These are phyloP conservation scores for Pseudococcus longispinus DNA, from an alignment of 2,888 invertebrate genomes.

Conservation along the genomic window DNA sequence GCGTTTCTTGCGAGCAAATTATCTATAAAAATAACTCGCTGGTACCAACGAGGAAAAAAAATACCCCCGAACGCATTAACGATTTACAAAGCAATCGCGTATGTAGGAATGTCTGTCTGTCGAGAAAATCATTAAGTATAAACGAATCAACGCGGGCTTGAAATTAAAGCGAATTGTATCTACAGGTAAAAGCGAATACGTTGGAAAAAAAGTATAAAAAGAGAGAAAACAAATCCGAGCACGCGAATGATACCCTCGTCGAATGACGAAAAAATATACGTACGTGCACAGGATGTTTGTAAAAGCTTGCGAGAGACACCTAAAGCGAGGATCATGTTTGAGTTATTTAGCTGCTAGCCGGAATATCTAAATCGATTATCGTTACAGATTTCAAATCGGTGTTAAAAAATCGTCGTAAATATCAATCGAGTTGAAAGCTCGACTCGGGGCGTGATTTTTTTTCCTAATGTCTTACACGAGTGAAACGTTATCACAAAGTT, in stretches of 20 bases:
- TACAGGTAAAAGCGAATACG: no score
- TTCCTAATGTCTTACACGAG: not conserved
- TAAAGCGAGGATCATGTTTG: not conserved
- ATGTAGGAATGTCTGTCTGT: slow-evolving; percentile 12
- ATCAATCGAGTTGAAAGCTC: not conserved
- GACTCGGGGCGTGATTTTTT: not conserved
- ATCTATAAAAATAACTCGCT: slow-evolving; percentile 6
- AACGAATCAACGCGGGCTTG: not conserved
- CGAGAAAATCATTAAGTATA: not conserved
- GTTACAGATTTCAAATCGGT: not conserved
- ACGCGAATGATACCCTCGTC: not conserved
- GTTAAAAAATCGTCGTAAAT: not conserved
- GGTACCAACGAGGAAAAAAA: not conserved
- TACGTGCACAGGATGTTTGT: not conserved
- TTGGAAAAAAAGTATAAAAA: not conserved
- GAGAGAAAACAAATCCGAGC: not conserved
- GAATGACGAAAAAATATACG: not conserved
- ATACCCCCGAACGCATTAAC: not conserved
- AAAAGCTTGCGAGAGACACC: not conserved
- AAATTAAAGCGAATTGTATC: not conserved
- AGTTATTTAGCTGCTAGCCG: not conserved
- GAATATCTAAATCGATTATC: not conserved
- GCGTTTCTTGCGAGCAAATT: not conserved
- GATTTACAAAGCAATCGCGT: slow-evolving; percentile 19
- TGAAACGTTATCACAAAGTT: not conserved